phyloP scores from a whole-genome alignment of 2,797 vertebrate genomes.

The Halcyon badia region DNA sequence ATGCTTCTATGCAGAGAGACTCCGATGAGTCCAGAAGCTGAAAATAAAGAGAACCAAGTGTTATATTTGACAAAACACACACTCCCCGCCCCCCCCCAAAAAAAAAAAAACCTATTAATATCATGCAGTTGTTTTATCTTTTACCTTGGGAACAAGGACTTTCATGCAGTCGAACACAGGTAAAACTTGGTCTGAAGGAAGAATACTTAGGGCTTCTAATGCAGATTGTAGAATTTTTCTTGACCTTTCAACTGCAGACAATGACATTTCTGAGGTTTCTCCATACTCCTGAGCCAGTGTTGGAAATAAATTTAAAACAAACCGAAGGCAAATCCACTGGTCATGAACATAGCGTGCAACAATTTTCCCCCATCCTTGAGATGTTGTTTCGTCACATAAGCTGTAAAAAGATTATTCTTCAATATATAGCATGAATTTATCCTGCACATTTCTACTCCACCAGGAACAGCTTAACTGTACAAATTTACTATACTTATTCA shows the following conservation, averaged over 20 bases:
- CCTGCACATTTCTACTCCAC: not conserved
- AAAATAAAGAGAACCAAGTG: not conserved
- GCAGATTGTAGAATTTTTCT: constrained; percentile 76
- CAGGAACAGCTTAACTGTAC: not conserved
- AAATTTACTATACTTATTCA: not conserved
- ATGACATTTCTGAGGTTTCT: not conserved
- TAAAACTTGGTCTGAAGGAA: constrained; percentile 89
- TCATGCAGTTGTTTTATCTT: not conserved
- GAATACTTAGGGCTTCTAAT: constrained; percentile 86
- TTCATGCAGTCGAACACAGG: constrained; percentile 90
- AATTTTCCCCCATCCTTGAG: constrained; percentile 90
- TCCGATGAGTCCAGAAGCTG: constrained; percentile 85
- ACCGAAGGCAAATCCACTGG: constrained; percentile 91
- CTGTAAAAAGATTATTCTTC: constrained; percentile 71
- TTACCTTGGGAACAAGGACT: constrained; percentile 87
- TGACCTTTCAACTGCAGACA: constrained; percentile 14
- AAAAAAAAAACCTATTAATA: no score
- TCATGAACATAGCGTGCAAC: constrained; percentile 87
- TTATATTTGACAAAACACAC: not conserved
- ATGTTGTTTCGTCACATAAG: constrained; percentile 64
- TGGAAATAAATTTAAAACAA: constrained; percentile 77
- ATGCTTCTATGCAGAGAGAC: constrained; percentile 86
- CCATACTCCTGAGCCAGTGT: not conserved
- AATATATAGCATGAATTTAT: not conserved
- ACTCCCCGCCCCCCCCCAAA: accelerated